Evolutionary conservation across 2,113 vertebrate species (phyloP).

Genomic region (Tachysurus fulvidraco): DNA sequence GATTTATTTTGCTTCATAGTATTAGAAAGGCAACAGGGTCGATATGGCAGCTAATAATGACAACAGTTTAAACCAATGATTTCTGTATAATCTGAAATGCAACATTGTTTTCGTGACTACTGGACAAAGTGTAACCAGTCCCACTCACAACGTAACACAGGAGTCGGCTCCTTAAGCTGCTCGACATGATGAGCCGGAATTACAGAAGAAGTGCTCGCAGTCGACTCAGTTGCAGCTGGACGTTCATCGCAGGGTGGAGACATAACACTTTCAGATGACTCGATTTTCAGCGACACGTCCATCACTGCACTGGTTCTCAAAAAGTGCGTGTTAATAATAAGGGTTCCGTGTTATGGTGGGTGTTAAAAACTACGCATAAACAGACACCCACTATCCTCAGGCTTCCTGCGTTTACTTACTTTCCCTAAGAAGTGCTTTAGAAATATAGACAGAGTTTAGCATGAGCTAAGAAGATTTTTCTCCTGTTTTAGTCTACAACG

Average conservation of each 20-base stretch:
- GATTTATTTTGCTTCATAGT: neutral
- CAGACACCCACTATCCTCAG: neutral
- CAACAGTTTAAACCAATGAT: neutral
- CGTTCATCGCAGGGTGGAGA: constrained; percentile 30
- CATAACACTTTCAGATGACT: constrained; percentile 35
- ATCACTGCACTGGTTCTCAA: constrained; percentile 19
- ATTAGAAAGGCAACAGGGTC: neutral
- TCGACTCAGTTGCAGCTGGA: constrained; percentile 35
- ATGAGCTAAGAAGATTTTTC: neutral
- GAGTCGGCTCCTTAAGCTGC: constrained; percentile 33
- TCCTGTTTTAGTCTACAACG: neutral
- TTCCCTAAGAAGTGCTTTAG: neutral
- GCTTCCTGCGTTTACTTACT: neutral
- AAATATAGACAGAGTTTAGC: neutral
- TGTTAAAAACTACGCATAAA: constrained; percentile 10
- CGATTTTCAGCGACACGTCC: constrained; percentile 42
- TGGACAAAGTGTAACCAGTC: neutral
- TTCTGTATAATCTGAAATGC: neutral
- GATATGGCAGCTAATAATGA: neutral
- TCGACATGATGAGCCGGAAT: constrained; percentile 37
- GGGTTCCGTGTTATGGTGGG: neutral
- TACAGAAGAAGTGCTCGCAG: constrained; percentile 37
- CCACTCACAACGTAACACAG: constrained; percentile 53
- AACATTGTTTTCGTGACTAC: neutral
- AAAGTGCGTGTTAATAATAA: neutral